These are phyloP conservation scores for Plemyria rubiginata DNA, from an alignment of 2,888 invertebrate genomes.

Conservation along the genomic window DNA sequence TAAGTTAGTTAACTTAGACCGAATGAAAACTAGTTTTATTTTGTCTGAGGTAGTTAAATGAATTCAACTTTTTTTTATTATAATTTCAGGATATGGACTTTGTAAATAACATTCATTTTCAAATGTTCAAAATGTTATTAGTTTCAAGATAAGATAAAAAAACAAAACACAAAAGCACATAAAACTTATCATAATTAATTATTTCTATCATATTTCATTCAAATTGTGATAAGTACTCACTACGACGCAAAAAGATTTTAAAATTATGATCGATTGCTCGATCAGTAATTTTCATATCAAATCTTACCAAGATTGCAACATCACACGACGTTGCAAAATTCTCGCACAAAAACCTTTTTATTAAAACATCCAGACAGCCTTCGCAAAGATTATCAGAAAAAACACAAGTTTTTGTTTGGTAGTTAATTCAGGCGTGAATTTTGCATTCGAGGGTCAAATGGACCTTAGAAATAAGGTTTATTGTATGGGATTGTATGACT, in stretches of 20 bases:
- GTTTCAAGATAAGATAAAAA: no score
- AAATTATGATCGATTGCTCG: slow-evolving; percentile 18
- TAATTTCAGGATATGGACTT: no score
- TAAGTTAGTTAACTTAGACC: no score
- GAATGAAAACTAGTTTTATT: no score
- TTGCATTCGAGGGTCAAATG: slow-evolving; percentile 42
- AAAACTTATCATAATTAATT: no score
- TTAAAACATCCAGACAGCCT: slow-evolving; percentile 37
- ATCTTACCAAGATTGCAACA: slow-evolving; percentile 26
- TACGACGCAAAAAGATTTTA: slow-evolving; percentile 1
- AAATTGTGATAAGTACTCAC: slow-evolving; percentile 9
- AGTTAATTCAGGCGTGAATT: slow-evolving; percentile 48
- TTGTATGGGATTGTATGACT: slow-evolving; percentile 34
- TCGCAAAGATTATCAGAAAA: slow-evolving; percentile 34
- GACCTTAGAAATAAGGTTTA: slow-evolving; percentile 35
- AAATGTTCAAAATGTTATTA: no score
- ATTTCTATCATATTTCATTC: slow-evolving; percentile 17
- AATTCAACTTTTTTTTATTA: no score
- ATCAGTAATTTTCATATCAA: slow-evolving; percentile 25
- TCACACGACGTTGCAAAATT: slow-evolving; percentile 29
- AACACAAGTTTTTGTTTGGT: slow-evolving; percentile 28
- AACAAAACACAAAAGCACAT: no score
- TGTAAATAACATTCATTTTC: no score
- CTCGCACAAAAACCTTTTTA: slow-evolving; percentile 34
- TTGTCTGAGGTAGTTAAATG: no score